Conservation (phyloP, 1,140 invertebrate species). For the Temnothorax curvispinosus region DNA sequence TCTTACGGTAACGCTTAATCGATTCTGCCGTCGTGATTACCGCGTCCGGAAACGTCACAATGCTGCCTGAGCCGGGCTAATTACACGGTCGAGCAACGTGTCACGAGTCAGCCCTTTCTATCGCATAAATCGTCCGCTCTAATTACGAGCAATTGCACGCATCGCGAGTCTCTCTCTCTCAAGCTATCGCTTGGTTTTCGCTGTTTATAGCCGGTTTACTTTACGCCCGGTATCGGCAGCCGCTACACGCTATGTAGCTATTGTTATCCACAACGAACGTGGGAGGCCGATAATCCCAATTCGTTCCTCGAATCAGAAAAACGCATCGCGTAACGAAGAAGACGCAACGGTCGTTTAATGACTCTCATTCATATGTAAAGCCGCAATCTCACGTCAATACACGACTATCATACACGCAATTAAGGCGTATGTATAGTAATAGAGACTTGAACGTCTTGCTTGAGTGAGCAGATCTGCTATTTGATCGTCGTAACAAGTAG, state of each 20-base stretch:
- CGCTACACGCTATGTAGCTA: not conserved
- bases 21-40: slow-evolving; percentile 41
- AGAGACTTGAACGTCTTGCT: not conserved
- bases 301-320: not conserved
- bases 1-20: slow-evolving; percentile 56
- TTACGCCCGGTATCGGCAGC: not conserved
- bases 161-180: slow-evolving; percentile 12
- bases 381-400: slow-evolving; percentile 5
- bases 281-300: not conserved
- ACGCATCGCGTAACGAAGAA: not conserved
- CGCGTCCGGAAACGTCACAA: slow-evolving; percentile 46
- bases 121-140: slow-evolving; percentile 54
- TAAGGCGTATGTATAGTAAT: slow-evolving; percentile 24
- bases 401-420: not conserved
- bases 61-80: slow-evolving; percentile 44
- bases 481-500: slow-evolving; percentile 10
- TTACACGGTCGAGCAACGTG: slow-evolving; percentile 59
- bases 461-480: slow-evolving; percentile 15
- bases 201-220: slow-evolving; percentile 22
- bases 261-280: not conserved
- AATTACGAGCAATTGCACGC: slow-evolving; percentile 56
- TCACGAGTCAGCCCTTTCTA: slow-evolving; percentile 59
- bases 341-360: not conserved
- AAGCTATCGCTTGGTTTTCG: slow-evolving; percentile 22
- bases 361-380: not conserved